Evolutionary conservation across 1,140 invertebrate species (phyloP).

Genomic region (Lordiphosa stackelbergi): DNA sequence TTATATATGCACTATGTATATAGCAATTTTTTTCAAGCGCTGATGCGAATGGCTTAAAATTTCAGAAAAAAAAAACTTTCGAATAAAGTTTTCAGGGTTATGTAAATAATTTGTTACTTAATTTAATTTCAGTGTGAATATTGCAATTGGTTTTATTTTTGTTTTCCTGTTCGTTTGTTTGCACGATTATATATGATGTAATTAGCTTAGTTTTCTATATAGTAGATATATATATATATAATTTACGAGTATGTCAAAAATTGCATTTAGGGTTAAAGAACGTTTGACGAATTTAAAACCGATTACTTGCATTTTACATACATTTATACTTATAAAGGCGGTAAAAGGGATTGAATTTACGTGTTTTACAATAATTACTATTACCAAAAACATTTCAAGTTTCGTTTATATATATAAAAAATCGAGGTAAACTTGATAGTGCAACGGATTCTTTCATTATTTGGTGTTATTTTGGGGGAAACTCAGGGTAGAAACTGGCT

Average conservation of each 20-base stretch:
- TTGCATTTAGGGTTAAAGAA: conserved; percentile 48
- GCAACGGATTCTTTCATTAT: conserved; percentile 7
- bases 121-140: conserved; percentile 50
- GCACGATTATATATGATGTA: conserved; percentile 10
- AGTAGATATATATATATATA: conserved; percentile 10
- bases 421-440: conserved; percentile 16
- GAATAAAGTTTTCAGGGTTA: conserved; percentile 20
- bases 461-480: background rate
- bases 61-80: conserved; percentile 45
- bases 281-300: conserved; percentile 59
- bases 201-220: conserved; percentile 45
- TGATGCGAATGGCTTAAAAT: conserved; percentile 42
- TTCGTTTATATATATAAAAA: conserved; percentile 13
- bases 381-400: conserved; percentile 64
- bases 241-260: conserved; percentile 50
- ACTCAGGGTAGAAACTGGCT: too few relatives aligned
- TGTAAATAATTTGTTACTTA: conserved; percentile 34
- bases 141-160: conserved; percentile 36
- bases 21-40: conserved; percentile 10
- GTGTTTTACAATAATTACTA: conserved; percentile 50
- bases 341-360: conserved; percentile 52
- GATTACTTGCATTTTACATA: conserved; percentile 38
- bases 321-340: conserved; percentile 44
- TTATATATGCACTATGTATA: conserved; percentile 18
- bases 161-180: background rate